A percentile compares a stretch with the other conserved stretches of the same genome.
phyloP scores from a whole-genome alignment of 2,113 vertebrate genomes.

The Callipepla californica region DNA sequence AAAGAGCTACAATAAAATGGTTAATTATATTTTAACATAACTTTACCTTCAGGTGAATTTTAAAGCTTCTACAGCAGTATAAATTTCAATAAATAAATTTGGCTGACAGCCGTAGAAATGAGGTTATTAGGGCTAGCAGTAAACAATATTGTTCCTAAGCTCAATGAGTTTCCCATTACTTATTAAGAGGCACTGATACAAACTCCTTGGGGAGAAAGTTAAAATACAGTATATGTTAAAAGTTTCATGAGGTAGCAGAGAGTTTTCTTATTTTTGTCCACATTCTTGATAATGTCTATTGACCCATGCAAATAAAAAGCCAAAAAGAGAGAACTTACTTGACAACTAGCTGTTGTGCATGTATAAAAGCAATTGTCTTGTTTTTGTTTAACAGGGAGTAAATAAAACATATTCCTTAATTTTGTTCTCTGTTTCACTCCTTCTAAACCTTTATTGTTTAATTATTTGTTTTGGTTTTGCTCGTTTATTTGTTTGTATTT shows the following conservation, averaged over 20 bases:
- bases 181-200: constrained; percentile 1
- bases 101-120: constrained; percentile 31
- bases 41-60: constrained; percentile 59
- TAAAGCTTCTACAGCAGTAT: constrained; percentile 20
- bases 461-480: background rate
- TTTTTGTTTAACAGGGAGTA: background rate
- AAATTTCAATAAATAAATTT: constrained; percentile 54
- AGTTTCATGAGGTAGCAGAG: background rate
- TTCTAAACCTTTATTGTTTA: background rate
- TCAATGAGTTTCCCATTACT: constrained; percentile 11
- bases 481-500: background rate
- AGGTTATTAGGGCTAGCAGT: constrained; percentile 32
- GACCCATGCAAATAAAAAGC: background rate
- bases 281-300: background rate
- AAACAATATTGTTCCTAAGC: constrained; percentile 14
- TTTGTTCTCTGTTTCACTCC: background rate
- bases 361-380: background rate
- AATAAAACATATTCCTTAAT: background rate
- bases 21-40: constrained; percentile 70
- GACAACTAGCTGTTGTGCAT: background rate
- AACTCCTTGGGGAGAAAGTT: background rate
- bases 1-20: constrained; percentile 55
- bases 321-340: background rate
- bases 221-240: background rate
- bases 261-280: background rate